These are phyloP conservation scores for Synergus laeviventris DNA, from an alignment of 2,888 invertebrate genomes.

Conservation along the genomic window DNA sequence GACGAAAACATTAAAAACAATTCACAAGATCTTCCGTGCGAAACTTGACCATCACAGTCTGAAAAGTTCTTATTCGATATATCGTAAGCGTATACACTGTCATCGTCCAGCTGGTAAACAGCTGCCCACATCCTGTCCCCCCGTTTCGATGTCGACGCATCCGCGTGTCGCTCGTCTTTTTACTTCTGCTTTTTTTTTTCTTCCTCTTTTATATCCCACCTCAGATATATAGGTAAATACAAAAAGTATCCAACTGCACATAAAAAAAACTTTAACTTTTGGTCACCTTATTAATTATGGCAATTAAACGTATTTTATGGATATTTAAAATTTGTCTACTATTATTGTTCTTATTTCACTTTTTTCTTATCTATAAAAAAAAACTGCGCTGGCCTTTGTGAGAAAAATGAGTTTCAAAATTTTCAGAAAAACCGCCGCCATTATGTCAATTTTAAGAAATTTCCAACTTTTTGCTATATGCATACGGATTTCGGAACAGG, in stretches of 20 bases:
- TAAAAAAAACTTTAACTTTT: neutral
- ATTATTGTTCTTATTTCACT: no score
- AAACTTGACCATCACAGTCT: conserved; percentile 8
- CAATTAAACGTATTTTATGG: no score
- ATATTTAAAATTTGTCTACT: no score
- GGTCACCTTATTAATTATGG: no score
- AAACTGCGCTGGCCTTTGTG: no score
- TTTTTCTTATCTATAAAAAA: no score
- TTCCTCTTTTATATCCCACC: conserved; percentile 43
- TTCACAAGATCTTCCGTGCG: neutral
- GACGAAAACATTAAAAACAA: conserved; percentile 1
- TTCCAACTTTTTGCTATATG: no score
- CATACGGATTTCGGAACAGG: no score
- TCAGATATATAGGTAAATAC: conserved; percentile 40
- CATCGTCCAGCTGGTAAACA: conserved; percentile 74
- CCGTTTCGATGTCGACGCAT: conserved; percentile 53
- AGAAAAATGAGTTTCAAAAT: no score
- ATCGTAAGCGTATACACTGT: conserved; percentile 52
- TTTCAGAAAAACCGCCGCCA: no score
- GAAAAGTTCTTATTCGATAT: conserved; percentile 28
- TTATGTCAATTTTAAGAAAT: no score
- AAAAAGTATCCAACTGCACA: neutral
- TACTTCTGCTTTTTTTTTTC: conserved; percentile 51
- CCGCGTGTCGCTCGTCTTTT: conserved; percentile 49
- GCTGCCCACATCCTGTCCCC: conserved; percentile 73